Base-by-base conservation (phyloP, 1,140 invertebrate genomes). In the Hetaerina americana region DNA sequence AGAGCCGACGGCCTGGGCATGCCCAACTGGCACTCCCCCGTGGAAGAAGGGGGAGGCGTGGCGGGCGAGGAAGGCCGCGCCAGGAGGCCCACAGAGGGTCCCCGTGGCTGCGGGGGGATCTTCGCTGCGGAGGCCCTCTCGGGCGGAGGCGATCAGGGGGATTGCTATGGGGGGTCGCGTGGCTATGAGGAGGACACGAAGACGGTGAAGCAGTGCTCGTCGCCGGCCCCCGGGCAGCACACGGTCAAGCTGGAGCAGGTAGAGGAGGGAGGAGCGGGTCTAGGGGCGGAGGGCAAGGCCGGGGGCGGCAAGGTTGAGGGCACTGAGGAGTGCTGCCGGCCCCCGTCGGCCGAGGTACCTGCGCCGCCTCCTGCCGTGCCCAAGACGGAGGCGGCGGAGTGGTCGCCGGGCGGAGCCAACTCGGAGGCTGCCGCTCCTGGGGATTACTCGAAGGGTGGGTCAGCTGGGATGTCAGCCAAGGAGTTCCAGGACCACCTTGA, bases 401-500 rank as follows among this genome's bases (percentile, higher is more conserved):
- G 40, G 40, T 57, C 40, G 22, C 40, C 40, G 22, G 2, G 15
- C 2, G n/a, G n/a, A 71, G 68, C 40, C 26, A 72, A 72, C n/a
- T 26, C 25, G 49, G 26, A 68, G 40, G 26, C 71, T 75, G 15
- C 40, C 2, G 22, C 15, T 57, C 15, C 15, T 57, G 40, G 40
- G 5, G 68, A 69, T 12, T 69, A 68, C n/a, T 10, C 12, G 15
- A 68, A 27, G 8, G n/a, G n/a, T n/a, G n/a, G n/a, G n/a, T 69
- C 68, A 22, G 28, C n/a, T 22, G 29, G 72, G 18, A 74, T 72
- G 57, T 57, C 71, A 24, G 66, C 73, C 28, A 84, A 83, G 74
- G 87, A 87, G 75, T 82, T 85, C 72, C 83, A 87, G 75, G 86
- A 87, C 31, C 86, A 87, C 77, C 77, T 87, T 72, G 87, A 88